Evolutionary conservation across 2,888 invertebrate genomes (phyloP), one percentile per base, ranked within the genome.

Genomic region (Sinopyrophorus schimmeli): DNA sequence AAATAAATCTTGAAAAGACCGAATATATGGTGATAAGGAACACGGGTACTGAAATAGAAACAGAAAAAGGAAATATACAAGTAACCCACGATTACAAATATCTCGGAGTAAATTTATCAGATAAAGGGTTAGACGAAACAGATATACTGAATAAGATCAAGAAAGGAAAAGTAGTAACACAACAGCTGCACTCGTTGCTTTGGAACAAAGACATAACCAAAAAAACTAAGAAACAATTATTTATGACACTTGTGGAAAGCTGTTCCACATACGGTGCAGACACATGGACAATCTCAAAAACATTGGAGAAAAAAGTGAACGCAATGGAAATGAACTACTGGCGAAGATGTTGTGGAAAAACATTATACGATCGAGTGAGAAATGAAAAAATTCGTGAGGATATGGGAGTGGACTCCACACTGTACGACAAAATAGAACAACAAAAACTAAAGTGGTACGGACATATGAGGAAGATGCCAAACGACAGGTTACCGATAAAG

Each of bases 171-270:
- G 10, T 4, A 3, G 17, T 18, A 3, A 17, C 15, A 15, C 12
- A 11, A 14, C 14, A 28, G 3, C 6, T 11, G 11, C 9, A 27
- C 5, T 3, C 9, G 11, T 5, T 27, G 9, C 11, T 27, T 3
- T 27, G 28, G 10, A 15, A 15, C 14, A 28, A 28, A 28, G 28
- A 28, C 28, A 28, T 11, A n/a, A 28, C 5, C 12, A 6, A 15
- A 10, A 14, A 11, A 3, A 28, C 28, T 15, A 28, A 3, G 6
- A 28, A 14, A n/a, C 14, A 15, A 2, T 14, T 28, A 32, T 10
- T 10, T 7, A 18, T 7, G 18, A 32, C 18, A 18, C 3, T 18
- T 17, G 10, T 30, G 14, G 16, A 11, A 11, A 9, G 18, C 6
- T 18, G 18, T 18, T 11, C 9, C 3, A 18, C 11, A 32, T 18